Base-by-base conservation (phyloP, 2,888 invertebrate genomes). In the Orthonychiurus folsomi region DNA sequence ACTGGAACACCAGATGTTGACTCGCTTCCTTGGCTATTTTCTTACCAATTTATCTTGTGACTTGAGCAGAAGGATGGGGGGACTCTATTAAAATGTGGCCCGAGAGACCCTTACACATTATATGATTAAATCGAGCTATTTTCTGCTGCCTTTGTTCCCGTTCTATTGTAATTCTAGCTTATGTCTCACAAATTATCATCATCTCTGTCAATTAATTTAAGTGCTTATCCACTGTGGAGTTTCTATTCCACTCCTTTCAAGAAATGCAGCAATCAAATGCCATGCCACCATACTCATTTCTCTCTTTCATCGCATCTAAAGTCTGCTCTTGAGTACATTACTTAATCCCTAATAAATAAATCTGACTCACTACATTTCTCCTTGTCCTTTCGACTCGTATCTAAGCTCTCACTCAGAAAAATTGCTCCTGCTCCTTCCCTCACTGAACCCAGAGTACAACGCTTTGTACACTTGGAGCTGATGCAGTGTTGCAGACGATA, bases 151-250 rank as follows among this genome's bases (percentile, higher is more conserved):
- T 37, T 37, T 15, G 15, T 15, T 5, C 37, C 37, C 5, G 15
- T 15, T 37, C 37, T 5, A 37, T 15, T 15, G 9, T 37, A 15
- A 5, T 37, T 37, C 37, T 9, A 37, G 37, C 37, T 37, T 37
- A 9, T 37, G 37, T 37, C 37, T 37, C 37, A 15, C 37, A 37
- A 37, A 37, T 37, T 23, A 20, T 25, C 21, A 55, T 55, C 55
- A 55, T 24, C 18, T 24, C 20, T 23, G 20, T 25, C 55, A 55
- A 55, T 55, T 55, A 55, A 55, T 55, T 25, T 25, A 55, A 52
- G 20, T 52, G 52, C 52, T 15, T 15, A 37, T 37, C 37, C 37
- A 9, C 15, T 37, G n/a, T n/a, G n/a, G n/a, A n/a, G n/a, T n/a
- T n/a, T n/a, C n/a, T n/a, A n/a, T n/a, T n/a, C n/a, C n/a, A n/a